These are phyloP conservation scores for Thaumetopoea pityocampa DNA, from an alignment of 1,140 invertebrate genomes.

Conservation along the genomic window DNA sequence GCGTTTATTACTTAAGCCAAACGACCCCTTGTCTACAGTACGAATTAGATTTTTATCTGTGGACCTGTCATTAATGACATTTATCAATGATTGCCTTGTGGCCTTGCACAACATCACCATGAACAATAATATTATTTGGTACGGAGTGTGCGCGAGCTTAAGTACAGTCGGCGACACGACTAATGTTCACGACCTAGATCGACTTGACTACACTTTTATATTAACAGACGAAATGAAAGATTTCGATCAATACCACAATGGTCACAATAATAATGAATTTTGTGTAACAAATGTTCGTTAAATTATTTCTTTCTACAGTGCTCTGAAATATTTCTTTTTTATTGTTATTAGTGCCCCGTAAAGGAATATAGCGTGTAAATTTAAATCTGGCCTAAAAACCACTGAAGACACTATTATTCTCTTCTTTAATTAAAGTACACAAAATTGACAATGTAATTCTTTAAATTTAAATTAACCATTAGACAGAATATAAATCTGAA, in stretches of 20 bases:
- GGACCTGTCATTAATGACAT: slow-evolving; percentile 48
- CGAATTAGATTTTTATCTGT: slow-evolving; percentile 27
- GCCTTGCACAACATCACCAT: slow-evolving; percentile 53
- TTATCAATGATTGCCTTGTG: slow-evolving; percentile 43
- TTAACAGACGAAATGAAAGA: slow-evolving; percentile 5
- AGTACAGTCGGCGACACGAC: slow-evolving; percentile 15
- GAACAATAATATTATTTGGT: slow-evolving; percentile 44
- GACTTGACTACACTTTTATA: background rate
- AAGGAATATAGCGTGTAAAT: no score
- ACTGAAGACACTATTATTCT: no score
- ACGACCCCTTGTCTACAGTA: slow-evolving; percentile 1
- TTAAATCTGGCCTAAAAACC: no score
- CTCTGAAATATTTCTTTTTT: slow-evolving; percentile 5
- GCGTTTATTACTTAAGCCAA: background rate
- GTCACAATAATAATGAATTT: slow-evolving; percentile 7
- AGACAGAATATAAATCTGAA: no score
- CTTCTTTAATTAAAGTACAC: no score
- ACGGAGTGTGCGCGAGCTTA: slow-evolving; percentile 16
- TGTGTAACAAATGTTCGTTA: slow-evolving; percentile 16
- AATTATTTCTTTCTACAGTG: slow-evolving; percentile 3
- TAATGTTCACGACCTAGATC: slow-evolving; percentile 14
- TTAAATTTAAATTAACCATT: no score
- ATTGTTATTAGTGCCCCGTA: slow-evolving; percentile 29
- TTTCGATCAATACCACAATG: slow-evolving; percentile 6
- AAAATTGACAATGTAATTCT: no score